Evolutionary conservation across 2,888 invertebrate species (phyloP), one percentile per base, ranked within the genome.

Genomic region (Andrena fulva): DNA sequence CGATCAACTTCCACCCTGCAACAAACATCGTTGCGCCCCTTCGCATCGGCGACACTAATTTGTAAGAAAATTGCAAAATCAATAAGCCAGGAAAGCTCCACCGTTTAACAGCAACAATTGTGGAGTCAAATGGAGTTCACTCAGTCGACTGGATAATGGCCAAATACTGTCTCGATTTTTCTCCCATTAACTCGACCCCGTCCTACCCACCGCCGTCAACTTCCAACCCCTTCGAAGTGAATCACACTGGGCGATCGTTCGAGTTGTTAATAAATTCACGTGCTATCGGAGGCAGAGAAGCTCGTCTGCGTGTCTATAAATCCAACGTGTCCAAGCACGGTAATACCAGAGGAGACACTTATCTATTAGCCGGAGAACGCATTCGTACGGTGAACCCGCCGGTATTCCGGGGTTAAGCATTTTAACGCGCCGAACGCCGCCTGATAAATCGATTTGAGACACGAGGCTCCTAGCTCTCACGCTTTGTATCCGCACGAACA

Each of bases 401-500:
- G 68, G 79, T 70, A 81, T 79, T 80, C 60, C 70, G 63, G 63
- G 79, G 79, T 82, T 79, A 79, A 80, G 63, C 48, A 80, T 74
- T 73, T 85, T 74, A 85, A 72, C 73, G 68, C 62, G 54, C 67
- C 66, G 29, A 66, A 69, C 35, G 69, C 56, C 31, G 5, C 35
- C 59, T 77, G 80, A 80, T 76, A 80, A 77, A 73, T 79, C 31
- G 71, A 74, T 82, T 52, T 69, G 33, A 73, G 67, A 69, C 82
- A 70, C 74, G 77, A 76, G 76, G 74, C 74, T 54, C 29, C 29
- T 56, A 20, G 27, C 72, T 82, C 85, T 85, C 85, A 83, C 85
- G 85, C 72, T 78, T 66, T 74, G 35, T 72, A 31, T n/a, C 31
- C 16, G 29, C 24, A 69, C 71, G 69, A 72, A 66, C 68, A 52